Evolutionary conservation across 1,140 invertebrate genomes (phyloP).

Genomic region (Brachionus rubens): DNA sequence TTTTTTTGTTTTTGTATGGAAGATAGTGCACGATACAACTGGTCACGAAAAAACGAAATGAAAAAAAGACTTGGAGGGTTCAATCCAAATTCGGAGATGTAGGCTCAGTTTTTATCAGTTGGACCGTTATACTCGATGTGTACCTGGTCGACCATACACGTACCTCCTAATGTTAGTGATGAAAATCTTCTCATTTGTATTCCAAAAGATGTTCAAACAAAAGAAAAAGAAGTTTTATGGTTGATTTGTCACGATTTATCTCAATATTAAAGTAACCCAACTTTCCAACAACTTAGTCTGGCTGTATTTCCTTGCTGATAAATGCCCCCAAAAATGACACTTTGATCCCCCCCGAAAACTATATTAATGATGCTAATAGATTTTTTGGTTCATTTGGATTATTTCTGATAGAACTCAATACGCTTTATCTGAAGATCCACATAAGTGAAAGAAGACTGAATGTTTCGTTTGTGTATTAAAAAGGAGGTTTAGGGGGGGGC

Average conservation of each 20-base stretch:
- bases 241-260: slow-evolving; percentile 38
- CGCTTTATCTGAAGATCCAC: too few species aligned
- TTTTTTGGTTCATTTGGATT: too few species aligned
- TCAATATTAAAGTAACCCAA: slow-evolving; percentile 46
- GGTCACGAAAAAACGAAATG: slow-evolving; percentile 28
- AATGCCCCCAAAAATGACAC: too few species aligned
- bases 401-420: too few species aligned
- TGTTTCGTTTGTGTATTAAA: too few species aligned
- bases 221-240: slow-evolving; percentile 46
- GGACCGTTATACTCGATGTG: slow-evolving; percentile 45
- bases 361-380: too few species aligned
- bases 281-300: too few species aligned
- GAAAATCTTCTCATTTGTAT: slow-evolving; percentile 40
- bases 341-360: too few species aligned
- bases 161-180: slow-evolving; percentile 1
- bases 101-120: slow-evolving; percentile 30
- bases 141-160: slow-evolving; percentile 27
- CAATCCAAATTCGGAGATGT: background rate
- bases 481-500: too few species aligned
- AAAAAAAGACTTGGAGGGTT: slow-evolving; percentile 34
- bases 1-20: slow-evolving; percentile 44
- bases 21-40: slow-evolving; percentile 29
- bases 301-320: too few species aligned
- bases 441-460: too few species aligned
- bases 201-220: slow-evolving; percentile 1